Base-by-base conservation (phyloP, 1,140 invertebrate genomes). In the Amyelois transitella region DNA sequence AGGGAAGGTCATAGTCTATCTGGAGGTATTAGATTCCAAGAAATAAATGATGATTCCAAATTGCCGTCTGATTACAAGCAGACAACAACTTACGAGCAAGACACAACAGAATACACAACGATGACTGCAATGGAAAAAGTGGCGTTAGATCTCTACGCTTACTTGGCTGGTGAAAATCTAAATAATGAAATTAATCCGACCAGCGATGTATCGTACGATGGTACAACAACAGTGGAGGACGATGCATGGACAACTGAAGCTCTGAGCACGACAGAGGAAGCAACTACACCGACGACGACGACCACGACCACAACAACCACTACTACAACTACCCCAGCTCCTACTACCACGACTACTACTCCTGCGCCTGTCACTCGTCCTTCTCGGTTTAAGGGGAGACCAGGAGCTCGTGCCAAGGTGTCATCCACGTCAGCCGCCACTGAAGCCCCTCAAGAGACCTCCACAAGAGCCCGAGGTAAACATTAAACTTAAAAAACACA, bases 81-180 rank as follows among this genome's bases (percentile, higher is more conserved):
- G 22, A 86, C 77, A 6, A 83, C 81, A 1, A 65, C 81, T n/a
- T 88, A 88, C 28, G 81, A 90, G 10, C 89, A 89, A 52, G 90
- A 91, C 1, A 92, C 92, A 0, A 92, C 92, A 0, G 92, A 92
- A 14, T 90, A 89, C 43, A 90, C 91, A 1, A 91, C 90, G 0
- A 92, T 92, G 64, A 90, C 91, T 1, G 89, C 90, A 0, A 94
- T 95, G 93, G 93, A 95, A 66, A 95, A 95, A 83, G 94, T 94
- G 0, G 94, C 94, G 10, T 85, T 95, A 12, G 94, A 96, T 69
- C 79, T 96, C 14, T 96, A 95, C 62, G 94, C 94, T 0, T 93
- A 94, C 63, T 85, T 94, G 10, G 93, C 93, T n/a, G 93, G 93
- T 43, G 94, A 91, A 63, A 94, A 94, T 66, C 81, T 94, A 19